These are phyloP conservation scores for Stramonita haemastoma DNA, from an alignment of 2,888 invertebrate species.

Conservation along the genomic window DNA sequence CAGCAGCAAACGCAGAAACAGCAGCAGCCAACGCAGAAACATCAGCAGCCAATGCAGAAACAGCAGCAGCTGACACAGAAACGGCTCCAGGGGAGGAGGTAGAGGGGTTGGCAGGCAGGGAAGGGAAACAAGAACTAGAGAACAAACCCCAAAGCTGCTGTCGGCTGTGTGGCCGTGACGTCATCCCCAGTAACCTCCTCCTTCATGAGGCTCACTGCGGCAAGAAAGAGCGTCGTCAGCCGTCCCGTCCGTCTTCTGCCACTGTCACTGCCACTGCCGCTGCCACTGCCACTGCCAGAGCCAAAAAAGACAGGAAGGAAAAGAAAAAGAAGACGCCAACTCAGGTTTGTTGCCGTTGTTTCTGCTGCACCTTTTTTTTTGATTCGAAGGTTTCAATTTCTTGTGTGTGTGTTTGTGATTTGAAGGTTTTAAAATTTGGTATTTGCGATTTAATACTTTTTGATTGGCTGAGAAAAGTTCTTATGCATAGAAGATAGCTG, in stretches of 20 bases:
- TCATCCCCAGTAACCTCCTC: conserved; percentile 61
- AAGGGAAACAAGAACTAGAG: background rate
- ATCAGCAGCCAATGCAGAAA: too few relatives aligned
- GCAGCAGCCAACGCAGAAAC: too few relatives aligned
- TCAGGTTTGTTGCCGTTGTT: background rate
- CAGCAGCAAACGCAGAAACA: too few relatives aligned
- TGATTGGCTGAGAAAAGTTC: too few relatives aligned
- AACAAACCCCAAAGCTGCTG: conserved; percentile 45
- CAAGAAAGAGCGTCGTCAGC: conserved; percentile 29
- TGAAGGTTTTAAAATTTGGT: too few relatives aligned
- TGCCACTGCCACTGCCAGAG: conserved; percentile 16
- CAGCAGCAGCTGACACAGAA: too few relatives aligned
- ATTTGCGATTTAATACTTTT: too few relatives aligned
- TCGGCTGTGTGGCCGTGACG: conserved; percentile 60
- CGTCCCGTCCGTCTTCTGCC: background rate
- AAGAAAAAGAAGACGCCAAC: conserved; percentile 36
- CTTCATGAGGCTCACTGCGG: conserved; percentile 62
- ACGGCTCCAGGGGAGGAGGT: background rate
- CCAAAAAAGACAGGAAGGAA: conserved; percentile 49
- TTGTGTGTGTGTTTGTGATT: too few relatives aligned
- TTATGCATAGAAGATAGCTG: too few relatives aligned
- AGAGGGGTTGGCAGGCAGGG: background rate
- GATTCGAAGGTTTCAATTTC: background rate
- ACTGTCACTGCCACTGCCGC: background rate
- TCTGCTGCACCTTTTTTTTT: background rate